These are phyloP conservation scores for Stenopsyche tienmushanensis DNA, from an alignment of 1,140 invertebrate species.

Conservation along the genomic window DNA sequence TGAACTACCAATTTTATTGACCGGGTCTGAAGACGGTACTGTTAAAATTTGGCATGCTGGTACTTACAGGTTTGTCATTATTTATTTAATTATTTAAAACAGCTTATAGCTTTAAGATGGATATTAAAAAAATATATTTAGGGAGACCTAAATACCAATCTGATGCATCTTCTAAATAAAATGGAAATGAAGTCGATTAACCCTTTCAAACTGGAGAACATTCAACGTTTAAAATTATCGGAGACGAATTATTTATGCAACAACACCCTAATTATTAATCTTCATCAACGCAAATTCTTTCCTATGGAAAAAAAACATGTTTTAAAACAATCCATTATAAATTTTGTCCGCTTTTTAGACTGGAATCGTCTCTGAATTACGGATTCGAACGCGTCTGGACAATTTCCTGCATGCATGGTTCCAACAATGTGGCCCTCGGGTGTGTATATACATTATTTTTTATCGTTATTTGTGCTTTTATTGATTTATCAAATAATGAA, in stretches of 20 bases:
- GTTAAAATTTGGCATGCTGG: conserved; percentile 98
- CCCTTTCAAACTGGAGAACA: too few relatives aligned
- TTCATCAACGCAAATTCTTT: too few relatives aligned
- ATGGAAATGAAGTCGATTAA: too few relatives aligned
- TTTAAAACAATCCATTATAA: background rate
- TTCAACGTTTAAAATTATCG: too few relatives aligned
- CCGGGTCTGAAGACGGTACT: conserved; percentile 96
- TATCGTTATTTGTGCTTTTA: background rate
- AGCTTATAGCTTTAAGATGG: background rate
- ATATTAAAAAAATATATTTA: conserved; percentile 7
- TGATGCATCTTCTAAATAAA: too few relatives aligned
- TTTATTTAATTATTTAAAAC: background rate
- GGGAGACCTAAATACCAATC: too few relatives aligned
- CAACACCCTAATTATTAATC: too few relatives aligned
- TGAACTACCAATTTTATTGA: conserved; percentile 94
- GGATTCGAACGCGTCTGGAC: conserved; percentile 98
- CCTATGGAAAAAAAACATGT: too few relatives aligned
- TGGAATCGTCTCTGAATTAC: conserved; percentile 97
- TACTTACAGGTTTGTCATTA: conserved; percentile 66
- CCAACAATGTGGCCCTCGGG: conserved; percentile 95
- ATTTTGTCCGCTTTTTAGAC: conserved; percentile 49
- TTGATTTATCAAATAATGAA: background rate
- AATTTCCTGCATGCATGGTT: conserved; percentile 91
- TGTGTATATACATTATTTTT: conserved; percentile 41
- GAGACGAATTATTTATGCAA: too few relatives aligned